Percentiles rank a stretch among this genome's conserved stretches.
These are phyloP conservation scores for Saccostrea glomerata DNA, from an alignment of 1,140 invertebrate genomes.

Conservation along the genomic window DNA sequence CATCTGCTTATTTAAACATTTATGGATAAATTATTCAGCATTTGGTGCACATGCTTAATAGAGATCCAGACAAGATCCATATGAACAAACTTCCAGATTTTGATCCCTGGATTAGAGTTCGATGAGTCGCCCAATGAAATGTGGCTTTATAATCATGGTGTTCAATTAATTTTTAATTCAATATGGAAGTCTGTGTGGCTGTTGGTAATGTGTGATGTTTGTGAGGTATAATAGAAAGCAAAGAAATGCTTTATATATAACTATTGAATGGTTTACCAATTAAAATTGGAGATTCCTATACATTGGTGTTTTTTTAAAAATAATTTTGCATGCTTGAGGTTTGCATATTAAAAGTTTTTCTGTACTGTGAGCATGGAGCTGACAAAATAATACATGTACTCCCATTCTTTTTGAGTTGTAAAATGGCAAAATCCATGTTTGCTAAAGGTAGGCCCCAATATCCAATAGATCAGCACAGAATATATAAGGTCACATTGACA, in stretches of 20 bases:
- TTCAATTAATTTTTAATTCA: constrained; percentile 12
- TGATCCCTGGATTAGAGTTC: neutral
- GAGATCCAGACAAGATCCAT: neutral
- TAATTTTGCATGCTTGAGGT: too few relatives aligned
- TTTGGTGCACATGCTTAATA: neutral
- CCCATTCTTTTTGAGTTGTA: too few relatives aligned
- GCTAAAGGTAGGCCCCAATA: too few relatives aligned
- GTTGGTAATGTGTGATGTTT: constrained; percentile 21
- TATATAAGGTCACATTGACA: too few relatives aligned
- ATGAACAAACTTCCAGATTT: too few relatives aligned
- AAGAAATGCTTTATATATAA: neutral
- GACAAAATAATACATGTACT: too few relatives aligned
- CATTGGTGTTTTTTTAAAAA: neutral
- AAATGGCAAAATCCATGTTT: too few relatives aligned
- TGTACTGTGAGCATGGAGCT: too few relatives aligned
- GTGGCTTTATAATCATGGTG: neutral
- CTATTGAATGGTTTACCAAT: constrained; percentile 1
- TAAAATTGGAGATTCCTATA: constrained; percentile 20
- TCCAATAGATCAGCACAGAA: too few relatives aligned
- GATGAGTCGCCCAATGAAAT: neutral
- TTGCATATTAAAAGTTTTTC: too few relatives aligned
- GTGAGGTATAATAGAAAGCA: neutral
- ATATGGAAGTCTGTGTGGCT: constrained; percentile 13
- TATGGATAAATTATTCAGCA: neutral
- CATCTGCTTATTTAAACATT: neutral